Evolutionary conservation across 2,797 vertebrate species (phyloP), one percentile per base, ranked within the genome.

Genomic region (Coilia nasus): DNA sequence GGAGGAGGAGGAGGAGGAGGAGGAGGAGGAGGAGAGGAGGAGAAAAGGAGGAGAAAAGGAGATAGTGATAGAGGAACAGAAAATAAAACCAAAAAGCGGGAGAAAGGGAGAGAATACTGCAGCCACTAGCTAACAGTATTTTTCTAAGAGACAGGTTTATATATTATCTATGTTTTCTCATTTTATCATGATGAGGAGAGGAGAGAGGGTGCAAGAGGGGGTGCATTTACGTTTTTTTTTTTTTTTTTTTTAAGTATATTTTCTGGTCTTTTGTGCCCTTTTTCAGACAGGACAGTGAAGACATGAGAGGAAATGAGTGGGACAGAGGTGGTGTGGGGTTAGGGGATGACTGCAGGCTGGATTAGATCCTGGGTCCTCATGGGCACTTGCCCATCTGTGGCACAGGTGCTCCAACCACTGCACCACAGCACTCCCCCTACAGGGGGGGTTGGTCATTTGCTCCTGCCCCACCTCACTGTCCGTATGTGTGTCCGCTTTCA

Each of bases 21-120:
- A 56, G 59, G 94, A 92, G 85, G 85, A 54, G 82, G 84, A 83
- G 88, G 82, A 81, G 80, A 82, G 84, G 71, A 86, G 85, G 71
- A 82, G 89, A 85, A 88, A 46, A 47, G 41, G 6, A 71, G 31
- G 23, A 14, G 25, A 6, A 14, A 35, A 14, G 31, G 31, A 31
- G 28, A 71, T 1, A 35, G 14, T 17, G 67, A 19, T 23, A 31
- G 25, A 71, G 15, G 15, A 15, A n/a, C 19, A 46, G 23, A 81
- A 21, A 25, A 47, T 31, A 87, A 14, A 67, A 28, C 5, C 2
- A 31, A 25, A 12, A 6, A 67, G 62, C 23, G 14, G 19, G 60
- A 64, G 23, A 64, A n/a, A 25, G 12, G 57, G 19, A 59, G 10
- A 59, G 57, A 21, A 21, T 31, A 31, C 28, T 28, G 3, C 28